These are phyloP conservation scores for Megaustenia siamemsis DNA, from an alignment of 2,888 invertebrate genomes.

Conservation along the genomic window DNA sequence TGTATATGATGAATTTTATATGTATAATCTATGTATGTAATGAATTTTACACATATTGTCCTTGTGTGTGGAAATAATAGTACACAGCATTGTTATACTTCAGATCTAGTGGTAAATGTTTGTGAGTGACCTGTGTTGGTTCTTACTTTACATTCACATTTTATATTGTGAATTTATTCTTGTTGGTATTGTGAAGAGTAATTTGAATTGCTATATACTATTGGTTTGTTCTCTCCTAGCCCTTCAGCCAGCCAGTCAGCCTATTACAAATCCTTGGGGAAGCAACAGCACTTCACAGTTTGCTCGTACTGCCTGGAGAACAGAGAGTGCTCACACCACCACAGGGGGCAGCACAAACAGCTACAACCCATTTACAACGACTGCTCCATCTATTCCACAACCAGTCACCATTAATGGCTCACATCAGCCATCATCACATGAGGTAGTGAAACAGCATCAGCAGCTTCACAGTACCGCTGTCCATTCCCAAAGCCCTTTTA, in stretches of 20 bases:
- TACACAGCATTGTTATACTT: no score
- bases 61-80: no score
- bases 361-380: constrained; percentile 64
- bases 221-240: constrained; percentile 1
- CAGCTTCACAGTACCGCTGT: constrained; percentile 48
- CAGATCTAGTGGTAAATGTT: no score
- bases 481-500: constrained; percentile 74
- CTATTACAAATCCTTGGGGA: constrained; percentile 72
- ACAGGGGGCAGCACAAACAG: constrained; percentile 57
- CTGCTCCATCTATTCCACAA: constrained; percentile 82
- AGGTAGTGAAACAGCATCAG: constrained; percentile 52
- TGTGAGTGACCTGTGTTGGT: no score
- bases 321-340: constrained; percentile 44
- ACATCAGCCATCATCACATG: constrained; percentile 33
- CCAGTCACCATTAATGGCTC: constrained; percentile 77
- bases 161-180: no score
- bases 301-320: constrained; percentile 44
- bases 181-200: no score
- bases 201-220: no score
- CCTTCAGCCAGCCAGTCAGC: constrained; percentile 38
- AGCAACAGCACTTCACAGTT: constrained; percentile 42
- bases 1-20: no score
- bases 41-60: no score
- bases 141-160: no score
- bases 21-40: no score